Evolutionary conservation across 1,140 invertebrate genomes (phyloP), one percentile per base, ranked within the genome.

Genomic region (Whitmania pigra): DNA sequence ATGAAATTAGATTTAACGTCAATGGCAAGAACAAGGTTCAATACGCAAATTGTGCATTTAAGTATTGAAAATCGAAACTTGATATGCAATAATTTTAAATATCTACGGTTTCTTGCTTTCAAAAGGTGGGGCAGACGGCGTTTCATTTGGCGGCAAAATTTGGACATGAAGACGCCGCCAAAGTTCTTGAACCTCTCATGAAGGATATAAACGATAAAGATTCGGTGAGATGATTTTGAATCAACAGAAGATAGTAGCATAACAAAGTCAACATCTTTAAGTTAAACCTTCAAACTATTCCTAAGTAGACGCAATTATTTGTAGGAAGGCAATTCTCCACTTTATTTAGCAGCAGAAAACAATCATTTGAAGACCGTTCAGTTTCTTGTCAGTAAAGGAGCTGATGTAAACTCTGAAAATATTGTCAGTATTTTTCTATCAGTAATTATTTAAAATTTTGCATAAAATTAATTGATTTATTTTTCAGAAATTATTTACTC

Each of bases 301-400:
- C 15, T 25, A 25, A 63, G 4, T 63, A 25, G 15, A 63, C 22
- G 7, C 18, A 13, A 31, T 63, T 63, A 31, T 15, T 70, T 57
- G 18, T 73, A 83, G 83, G 79, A 82, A 74, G 94, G 94, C 15
- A 86, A 93, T 77, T 94, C 93, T 0, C 93, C 93, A 0, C 84
- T 99, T 55, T 95, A 99, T 83, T 84, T 98, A 72, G 94, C 94
- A 0, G 93, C 93, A 2, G 93, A 97, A 78, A 89, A 89, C 77
- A 95, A 95, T 0, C 96, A 91, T 78, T 74, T 83, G 18, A 82
- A 93, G 81, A 91, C 97, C 0, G 95, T 93, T 78, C 92, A 98
- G 80, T 89, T 93, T 18, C 82, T 99, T 20, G 83, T 99, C n/a
- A 89, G 90, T 67, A 90, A 94, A 81, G 97, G 97, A 83, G 95